Evolutionary conservation across 2,113 vertebrate species (phyloP).

Genomic region (Corythornis cristatus): DNA sequence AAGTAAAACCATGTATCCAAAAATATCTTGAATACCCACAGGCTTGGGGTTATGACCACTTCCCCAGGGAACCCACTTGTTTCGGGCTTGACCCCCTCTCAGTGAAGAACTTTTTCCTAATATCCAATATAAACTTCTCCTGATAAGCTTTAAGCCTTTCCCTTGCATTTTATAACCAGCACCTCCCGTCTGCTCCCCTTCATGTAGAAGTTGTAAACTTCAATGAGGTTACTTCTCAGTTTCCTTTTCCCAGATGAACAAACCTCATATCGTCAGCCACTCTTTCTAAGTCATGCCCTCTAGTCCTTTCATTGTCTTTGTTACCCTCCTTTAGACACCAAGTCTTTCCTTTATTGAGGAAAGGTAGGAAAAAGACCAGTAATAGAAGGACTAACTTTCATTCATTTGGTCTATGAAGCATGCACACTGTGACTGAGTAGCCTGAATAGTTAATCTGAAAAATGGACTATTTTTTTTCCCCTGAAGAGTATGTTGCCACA

Average conservation of each 20-base stretch:
- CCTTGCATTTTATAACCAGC: neutral
- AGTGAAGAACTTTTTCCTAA: neutral
- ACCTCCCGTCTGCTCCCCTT: neutral
- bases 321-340: neutral
- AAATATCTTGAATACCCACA: neutral
- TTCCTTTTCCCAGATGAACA: neutral
- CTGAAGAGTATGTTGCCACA: neutral
- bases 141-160: neutral
- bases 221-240: neutral
- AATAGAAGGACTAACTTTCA: neutral
- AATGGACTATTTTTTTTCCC: fast-evolving
- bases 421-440: neutral
- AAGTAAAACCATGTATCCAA: neutral
- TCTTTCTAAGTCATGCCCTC: neutral
- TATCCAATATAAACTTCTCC: neutral
- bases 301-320: neutral
- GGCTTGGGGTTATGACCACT: neutral
- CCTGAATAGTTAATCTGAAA: neutral
- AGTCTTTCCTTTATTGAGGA: neutral
- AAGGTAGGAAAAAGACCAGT: neutral
- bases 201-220: neutral
- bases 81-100: neutral
- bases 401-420: neutral
- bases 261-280: neutral
- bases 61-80: neutral